Base-by-base conservation (phyloP, 1,140 invertebrate genomes). In the Oppia nitens region DNA sequence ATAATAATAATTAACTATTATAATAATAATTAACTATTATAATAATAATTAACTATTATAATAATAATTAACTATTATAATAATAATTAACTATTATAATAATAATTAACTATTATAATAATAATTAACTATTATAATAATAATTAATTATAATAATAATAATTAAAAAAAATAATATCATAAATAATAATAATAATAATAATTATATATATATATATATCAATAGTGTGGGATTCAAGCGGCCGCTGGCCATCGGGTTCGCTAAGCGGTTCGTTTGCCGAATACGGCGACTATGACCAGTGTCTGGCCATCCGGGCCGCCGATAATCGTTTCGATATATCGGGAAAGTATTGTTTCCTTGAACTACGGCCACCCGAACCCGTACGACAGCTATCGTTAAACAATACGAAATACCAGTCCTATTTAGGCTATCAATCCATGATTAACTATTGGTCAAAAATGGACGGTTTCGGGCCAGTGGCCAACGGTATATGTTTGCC, bases 261-360 rank as follows among this genome's bases (percentile, higher is more conserved):
- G n/a, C 21, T 68, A 9, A 57, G 64, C 14, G 67, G 68, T 20
- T 61, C 65, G 50, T 28, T 66, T 25, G 48, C 47, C 11, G 68
- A 66, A 64, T 47, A 66, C 28, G 69, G 69, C 11, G 61, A 63
- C 25, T 69, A 62, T 47, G 67, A 65, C 47, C 63, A 69, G 59
- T 70, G 69, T 62, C 24, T 61, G 11, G 21, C 26, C 2, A 57
- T 60, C 1, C 26, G n/a, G 23, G n/a, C 3, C 2, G 52, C 20
- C 11, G 28, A 26, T 20, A n/a, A 50, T 50, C 20, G 29, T 17
- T 40, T 40, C 17, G 6, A 6, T 9, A 47, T 29, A 25, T 17
- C 20, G 12, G 55, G 55, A n/a, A 47, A 50, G 45, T 57, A 57
- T 25, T 57, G 55, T 29, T 25, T 57, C 40, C 40, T 57, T 6